phyloP scores from a whole-genome alignment of 2,797 vertebrate genomes.

The Gastrophryne carolinensis region DNA sequence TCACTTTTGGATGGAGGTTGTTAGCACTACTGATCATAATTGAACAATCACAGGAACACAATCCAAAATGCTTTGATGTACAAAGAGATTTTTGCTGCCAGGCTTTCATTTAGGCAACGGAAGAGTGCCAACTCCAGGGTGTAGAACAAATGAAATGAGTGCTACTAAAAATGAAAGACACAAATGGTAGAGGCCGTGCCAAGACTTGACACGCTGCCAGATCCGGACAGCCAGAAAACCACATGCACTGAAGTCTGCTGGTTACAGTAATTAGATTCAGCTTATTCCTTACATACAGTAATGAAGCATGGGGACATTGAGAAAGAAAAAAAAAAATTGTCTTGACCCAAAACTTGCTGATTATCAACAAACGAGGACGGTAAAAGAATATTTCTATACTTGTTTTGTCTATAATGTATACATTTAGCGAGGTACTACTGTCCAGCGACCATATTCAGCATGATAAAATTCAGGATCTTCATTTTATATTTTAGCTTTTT shows the following conservation, averaged over 20 bases:
- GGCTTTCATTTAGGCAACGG: background rate
- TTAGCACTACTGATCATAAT: too few species aligned
- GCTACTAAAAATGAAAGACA: background rate
- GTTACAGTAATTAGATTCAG: conserved; percentile 13
- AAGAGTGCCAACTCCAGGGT: background rate
- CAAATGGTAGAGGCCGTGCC: background rate
- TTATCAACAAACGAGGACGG: too few species aligned
- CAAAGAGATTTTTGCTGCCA: background rate
- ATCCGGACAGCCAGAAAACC: background rate
- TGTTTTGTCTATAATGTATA: too few species aligned
- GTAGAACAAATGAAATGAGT: background rate
- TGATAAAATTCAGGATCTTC: background rate
- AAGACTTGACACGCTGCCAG: background rate
- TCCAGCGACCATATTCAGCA: too few species aligned
- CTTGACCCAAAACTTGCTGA: too few species aligned
- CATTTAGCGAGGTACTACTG: too few species aligned
- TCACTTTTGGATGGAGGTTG: too few species aligned
- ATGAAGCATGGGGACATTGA: background rate
- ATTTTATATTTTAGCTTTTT: background rate
- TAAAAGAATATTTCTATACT: too few species aligned
- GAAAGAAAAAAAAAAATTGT: too few species aligned
- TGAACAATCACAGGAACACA: too few species aligned
- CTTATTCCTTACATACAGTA: background rate
- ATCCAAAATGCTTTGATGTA: too few species aligned
- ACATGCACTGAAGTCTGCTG: background rate